Conservation (phyloP, 1,140 invertebrate species). For the Amyelois transitella region DNA sequence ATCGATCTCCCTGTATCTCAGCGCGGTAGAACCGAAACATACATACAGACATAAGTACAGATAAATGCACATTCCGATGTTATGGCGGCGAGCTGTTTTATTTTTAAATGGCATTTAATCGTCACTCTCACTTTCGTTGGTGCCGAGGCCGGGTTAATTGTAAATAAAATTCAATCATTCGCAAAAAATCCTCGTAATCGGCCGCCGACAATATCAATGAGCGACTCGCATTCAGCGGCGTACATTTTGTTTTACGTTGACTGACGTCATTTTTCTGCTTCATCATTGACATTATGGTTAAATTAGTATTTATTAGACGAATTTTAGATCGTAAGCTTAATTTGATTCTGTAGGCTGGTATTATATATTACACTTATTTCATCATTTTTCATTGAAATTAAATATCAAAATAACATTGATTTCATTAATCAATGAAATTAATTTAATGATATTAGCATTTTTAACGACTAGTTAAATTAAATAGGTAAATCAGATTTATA, state of each 20-base stretch:
- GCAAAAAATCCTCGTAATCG: slow-evolving; percentile 71
- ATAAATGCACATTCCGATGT: slow-evolving; percentile 30
- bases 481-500: no score
- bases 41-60: not conserved
- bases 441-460: no score
- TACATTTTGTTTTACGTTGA: slow-evolving; percentile 43
- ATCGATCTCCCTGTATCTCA: no score
- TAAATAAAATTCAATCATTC: slow-evolving; percentile 75
- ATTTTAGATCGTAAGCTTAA: no score
- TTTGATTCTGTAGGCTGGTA: no score
- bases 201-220: slow-evolving; percentile 68
- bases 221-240: slow-evolving; percentile 53
- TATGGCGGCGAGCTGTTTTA: slow-evolving; percentile 64
- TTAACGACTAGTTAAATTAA: no score
- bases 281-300: no score
- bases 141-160: slow-evolving; percentile 68
- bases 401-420: no score
- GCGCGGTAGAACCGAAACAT: not conserved
- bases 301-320: no score
- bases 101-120: slow-evolving; percentile 74
- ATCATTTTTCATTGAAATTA: no score
- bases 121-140: slow-evolving; percentile 66
- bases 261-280: slow-evolving; percentile 6
- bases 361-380: no score
- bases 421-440: no score